Evolutionary conservation across 1,140 invertebrate genomes (phyloP), one percentile per base, ranked within the genome.

Genomic region (Globodera ellingtonae): DNA sequence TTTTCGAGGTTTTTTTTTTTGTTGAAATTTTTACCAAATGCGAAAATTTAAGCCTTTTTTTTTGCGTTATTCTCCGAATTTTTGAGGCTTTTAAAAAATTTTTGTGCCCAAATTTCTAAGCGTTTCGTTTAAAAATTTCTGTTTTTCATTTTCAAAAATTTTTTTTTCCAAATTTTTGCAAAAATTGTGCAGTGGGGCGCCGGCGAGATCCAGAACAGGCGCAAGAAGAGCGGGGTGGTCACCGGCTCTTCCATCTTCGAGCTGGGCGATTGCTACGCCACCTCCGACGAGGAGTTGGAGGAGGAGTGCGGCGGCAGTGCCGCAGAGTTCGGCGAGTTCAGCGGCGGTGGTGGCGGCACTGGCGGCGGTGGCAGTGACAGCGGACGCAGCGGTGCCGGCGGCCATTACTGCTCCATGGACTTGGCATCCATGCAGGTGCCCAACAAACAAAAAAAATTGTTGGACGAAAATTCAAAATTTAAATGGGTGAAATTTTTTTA

Each of bases 401-500:
- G 81, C 15, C 72, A 69, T 65, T 82, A 82, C 18, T 82, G 81
- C 52, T 82, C 81, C n/a, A 15, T 83, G 13, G 81, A 83, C 52
- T 84, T 73, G 52, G 79, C 66, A 24, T 81, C 62, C 56, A 78
- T 59, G 56, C 56, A 59, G 56, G 56, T 59, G 56, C 50, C 7
- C 10, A 4, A 7, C 50, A 13, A 52, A 52, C 50, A 52, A 52
- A 52, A 52, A 52, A 52, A 13, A 50, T 0, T 0, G 1, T 35
- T 35, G 35, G 35, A 35, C 35, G 35, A 35, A 35, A 35, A 35
- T 35, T 2, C 35, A 35, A 35, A 35, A 35, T 35, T 35, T 35
- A 2, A 2, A 35, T 2, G 35, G 0, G 35, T 2, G 35, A 35
- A 35, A 35, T 35, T 35, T 35, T 35, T 35, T 35, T 35, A 3